Evolutionary conservation across 2,113 vertebrate genomes (phyloP).

Genomic region (Cyanistes caeruleus): DNA sequence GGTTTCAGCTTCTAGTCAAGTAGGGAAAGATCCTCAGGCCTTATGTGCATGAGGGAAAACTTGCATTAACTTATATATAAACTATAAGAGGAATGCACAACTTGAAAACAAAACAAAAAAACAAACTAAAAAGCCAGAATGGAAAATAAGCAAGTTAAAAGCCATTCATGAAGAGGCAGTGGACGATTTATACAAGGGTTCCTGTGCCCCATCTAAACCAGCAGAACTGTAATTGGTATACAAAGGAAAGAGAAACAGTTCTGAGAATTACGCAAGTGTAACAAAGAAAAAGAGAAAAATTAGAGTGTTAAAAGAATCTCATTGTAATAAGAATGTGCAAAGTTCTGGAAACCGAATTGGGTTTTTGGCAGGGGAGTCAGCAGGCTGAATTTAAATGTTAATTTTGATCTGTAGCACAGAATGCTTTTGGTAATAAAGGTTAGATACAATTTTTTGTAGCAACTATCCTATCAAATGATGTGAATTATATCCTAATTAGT

Average conservation of each 20-base stretch:
- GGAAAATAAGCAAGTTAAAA: neutral
- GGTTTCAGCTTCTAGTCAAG: neutral
- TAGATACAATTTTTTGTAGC: neutral
- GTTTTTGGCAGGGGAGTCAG: neutral
- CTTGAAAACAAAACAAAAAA: neutral
- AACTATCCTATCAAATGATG: neutral
- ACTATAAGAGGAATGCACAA: neutral
- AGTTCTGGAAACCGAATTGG: neutral
- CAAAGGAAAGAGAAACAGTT: neutral
- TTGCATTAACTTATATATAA: neutral
- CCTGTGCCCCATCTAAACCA: neutral
- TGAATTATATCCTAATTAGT: slow-evolving; percentile 50
- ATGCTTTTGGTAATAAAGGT: neutral
- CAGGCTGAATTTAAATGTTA: neutral
- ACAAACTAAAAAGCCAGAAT: neutral
- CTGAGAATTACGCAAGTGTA: neutral
- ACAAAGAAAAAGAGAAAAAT: neutral
- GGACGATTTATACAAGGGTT: neutral
- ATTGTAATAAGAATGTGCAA: neutral
- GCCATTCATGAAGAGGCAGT: neutral
- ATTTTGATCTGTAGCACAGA: slow-evolving; percentile 11
- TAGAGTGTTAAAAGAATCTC: neutral
- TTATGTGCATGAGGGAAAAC: neutral
- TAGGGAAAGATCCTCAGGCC: neutral
- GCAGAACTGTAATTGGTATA: neutral